Evolutionary conservation across 2,113 vertebrate genomes (phyloP).

Genomic region (Ceyx melanurus): DNA sequence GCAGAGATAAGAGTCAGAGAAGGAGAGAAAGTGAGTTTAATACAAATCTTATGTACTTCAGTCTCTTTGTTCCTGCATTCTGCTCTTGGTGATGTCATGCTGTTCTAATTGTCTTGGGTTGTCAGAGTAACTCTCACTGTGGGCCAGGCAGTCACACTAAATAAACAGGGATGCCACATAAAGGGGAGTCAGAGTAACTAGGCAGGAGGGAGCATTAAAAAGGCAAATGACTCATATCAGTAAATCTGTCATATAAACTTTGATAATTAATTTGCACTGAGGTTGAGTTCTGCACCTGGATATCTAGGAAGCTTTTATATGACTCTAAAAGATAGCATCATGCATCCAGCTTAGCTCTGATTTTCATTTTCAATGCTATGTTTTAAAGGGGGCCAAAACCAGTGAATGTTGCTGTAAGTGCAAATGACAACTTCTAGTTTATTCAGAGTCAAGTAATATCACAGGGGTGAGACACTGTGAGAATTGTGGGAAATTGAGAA

Average conservation of each 20-base stretch:
- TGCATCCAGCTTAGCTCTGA: not conserved
- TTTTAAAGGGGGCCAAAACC: not conserved
- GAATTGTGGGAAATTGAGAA: not conserved
- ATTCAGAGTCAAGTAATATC: not conserved
- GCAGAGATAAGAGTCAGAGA: not conserved
- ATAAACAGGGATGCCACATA: conserved; percentile 78
- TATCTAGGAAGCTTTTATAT: not conserved
- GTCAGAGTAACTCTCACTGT: conserved; percentile 82
- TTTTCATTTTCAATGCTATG: not conserved
- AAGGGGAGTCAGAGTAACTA: conserved; percentile 42
- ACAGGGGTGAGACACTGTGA: not conserved
- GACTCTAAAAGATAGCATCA: not conserved
- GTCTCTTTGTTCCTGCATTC: not conserved
- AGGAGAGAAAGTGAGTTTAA: not conserved
- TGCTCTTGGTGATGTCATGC: not conserved
- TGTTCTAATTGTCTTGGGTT: conserved; percentile 70
- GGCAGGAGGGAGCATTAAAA: not conserved
- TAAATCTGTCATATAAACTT: not conserved
- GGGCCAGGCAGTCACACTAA: conserved; percentile 73
- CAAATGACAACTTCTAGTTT: not conserved
- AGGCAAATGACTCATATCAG: not conserved
- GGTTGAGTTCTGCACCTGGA: not conserved
- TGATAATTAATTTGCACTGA: not conserved
- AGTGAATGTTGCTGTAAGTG: not conserved
- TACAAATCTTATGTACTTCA: not conserved